Conservation (phyloP, 2,113 vertebrate genomes). For the Corythoichthys haematopterus region DNA sequence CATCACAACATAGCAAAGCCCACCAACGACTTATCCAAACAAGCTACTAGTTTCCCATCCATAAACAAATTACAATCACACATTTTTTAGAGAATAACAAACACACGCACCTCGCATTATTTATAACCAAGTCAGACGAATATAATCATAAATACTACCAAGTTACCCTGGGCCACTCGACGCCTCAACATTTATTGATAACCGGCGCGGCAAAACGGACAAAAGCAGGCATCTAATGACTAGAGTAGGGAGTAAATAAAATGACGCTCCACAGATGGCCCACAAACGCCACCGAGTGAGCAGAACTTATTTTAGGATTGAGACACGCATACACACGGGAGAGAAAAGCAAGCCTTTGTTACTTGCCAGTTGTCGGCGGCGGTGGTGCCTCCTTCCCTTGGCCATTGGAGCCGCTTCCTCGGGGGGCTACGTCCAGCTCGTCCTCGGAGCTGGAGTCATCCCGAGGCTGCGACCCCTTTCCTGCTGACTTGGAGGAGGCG, state of each 20-base stretch:
- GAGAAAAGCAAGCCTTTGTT: slow-evolving; percentile 67
- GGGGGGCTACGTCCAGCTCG: slow-evolving; percentile 73
- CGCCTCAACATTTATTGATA: slow-evolving; percentile 52
- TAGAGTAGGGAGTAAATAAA: slow-evolving; percentile 19
- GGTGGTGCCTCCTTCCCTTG: slow-evolving; percentile 51
- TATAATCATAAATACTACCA: slow-evolving; percentile 47
- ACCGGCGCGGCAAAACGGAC: slow-evolving; percentile 38
- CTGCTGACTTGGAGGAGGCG: slow-evolving; percentile 68
- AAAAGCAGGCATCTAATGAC: slow-evolving; percentile 45
- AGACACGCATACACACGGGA: slow-evolving; percentile 9
- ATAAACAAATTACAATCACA: neutral
- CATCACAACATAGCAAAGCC: slow-evolving; percentile 38
- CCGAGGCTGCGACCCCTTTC: slow-evolving; percentile 71
- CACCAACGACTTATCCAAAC: slow-evolving; percentile 51
- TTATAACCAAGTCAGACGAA: slow-evolving; percentile 30
- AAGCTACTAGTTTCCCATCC: slow-evolving; percentile 23
- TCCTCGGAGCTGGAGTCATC: slow-evolving; percentile 64
- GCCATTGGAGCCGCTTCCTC: slow-evolving; percentile 63
- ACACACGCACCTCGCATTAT: neutral
- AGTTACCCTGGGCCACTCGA: slow-evolving; percentile 40
- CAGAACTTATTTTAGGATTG: slow-evolving; percentile 58
- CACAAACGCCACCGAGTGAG: slow-evolving; percentile 56
- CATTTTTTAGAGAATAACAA: neutral
- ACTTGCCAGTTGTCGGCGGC: slow-evolving; percentile 70
- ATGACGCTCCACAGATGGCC: slow-evolving; percentile 37